These are phyloP conservation scores for Linepithema humile DNA, from an alignment of 1,140 invertebrate species.

Conservation along the genomic window DNA sequence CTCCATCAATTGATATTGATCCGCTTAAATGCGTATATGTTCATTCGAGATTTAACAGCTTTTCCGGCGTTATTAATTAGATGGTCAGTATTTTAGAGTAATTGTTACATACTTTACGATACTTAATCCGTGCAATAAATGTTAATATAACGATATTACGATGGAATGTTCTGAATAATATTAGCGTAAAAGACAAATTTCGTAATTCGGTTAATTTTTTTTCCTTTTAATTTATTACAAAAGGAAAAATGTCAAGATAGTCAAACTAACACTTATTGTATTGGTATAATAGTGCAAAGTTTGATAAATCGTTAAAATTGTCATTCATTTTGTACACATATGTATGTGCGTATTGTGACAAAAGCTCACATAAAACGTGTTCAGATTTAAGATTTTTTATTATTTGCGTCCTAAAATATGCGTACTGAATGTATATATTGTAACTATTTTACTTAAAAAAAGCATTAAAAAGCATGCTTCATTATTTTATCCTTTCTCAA, in stretches of 20 bases:
- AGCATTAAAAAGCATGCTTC: constrained; percentile 20
- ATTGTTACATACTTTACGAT: constrained; percentile 23
- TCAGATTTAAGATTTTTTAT: constrained; percentile 35
- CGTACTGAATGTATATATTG: constrained; percentile 68
- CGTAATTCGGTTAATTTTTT: constrained; percentile 1
- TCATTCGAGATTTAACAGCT: background rate
- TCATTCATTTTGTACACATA: background rate
- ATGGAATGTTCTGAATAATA: background rate
- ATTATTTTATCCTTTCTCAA: background rate
- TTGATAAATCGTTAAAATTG: constrained; percentile 10
- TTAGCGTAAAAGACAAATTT: background rate
- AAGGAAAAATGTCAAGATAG: background rate
- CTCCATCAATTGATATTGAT: background rate
- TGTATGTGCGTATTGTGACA: too few species aligned
- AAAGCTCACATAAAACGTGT: constrained; percentile 34
- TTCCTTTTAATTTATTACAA: background rate
- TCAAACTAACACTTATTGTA: constrained; percentile 1
- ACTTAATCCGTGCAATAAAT: background rate
- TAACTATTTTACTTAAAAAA: constrained; percentile 68
- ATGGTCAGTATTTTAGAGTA: constrained; percentile 47
- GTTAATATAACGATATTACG: constrained; percentile 3
- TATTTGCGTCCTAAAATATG: constrained; percentile 34
- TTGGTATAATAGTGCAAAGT: background rate
- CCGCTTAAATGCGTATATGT: constrained; percentile 14
- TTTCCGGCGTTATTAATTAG: background rate